Conservation (phyloP, 2,113 vertebrate species). For the Halcyon malimbica region DNA sequence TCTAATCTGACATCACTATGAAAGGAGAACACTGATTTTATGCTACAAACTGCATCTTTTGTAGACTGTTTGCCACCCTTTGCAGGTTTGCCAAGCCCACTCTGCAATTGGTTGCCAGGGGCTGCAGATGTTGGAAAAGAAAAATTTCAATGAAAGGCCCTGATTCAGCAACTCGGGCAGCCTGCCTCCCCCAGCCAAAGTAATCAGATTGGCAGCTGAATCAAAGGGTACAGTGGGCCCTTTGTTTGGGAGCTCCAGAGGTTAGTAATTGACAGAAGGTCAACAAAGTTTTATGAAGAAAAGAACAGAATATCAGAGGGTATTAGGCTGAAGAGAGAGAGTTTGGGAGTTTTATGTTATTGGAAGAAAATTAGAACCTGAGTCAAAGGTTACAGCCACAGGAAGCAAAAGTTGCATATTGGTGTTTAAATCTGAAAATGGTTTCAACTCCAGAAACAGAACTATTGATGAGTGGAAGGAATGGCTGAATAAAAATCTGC, state of each 20-base stretch:
- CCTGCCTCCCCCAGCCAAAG: slow-evolving; percentile 72
- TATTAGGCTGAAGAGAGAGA: slow-evolving; percentile 40
- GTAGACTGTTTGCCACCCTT: slow-evolving; percentile 56
- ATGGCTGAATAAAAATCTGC: neutral
- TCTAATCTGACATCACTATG: neutral
- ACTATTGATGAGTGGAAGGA: neutral
- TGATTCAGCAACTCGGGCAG: slow-evolving; percentile 75
- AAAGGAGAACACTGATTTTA: slow-evolving; percentile 18
- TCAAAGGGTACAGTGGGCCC: slow-evolving; percentile 73
- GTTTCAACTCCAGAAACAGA: neutral
- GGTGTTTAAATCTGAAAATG: slow-evolving; percentile 14
- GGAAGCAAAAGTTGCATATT: slow-evolving; percentile 6
- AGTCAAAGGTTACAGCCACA: neutral
- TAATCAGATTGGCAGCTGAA: slow-evolving; percentile 80
- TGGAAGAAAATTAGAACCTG: slow-evolving; percentile 10
- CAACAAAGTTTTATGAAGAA: slow-evolving; percentile 70
- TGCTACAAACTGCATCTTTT: slow-evolving; percentile 36
- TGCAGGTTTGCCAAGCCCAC: slow-evolving; percentile 50
- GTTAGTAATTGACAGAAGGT: slow-evolving; percentile 64
- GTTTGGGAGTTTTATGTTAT: slow-evolving; percentile 26
- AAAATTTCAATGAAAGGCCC: slow-evolving; percentile 76
- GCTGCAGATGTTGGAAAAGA: slow-evolving; percentile 67
- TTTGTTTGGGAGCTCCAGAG: slow-evolving; percentile 72
- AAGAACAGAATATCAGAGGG: slow-evolving; percentile 58
- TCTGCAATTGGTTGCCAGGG: slow-evolving; percentile 65